Evolutionary conservation across 2,888 invertebrate genomes (phyloP), one percentile per base, ranked within the genome.

Genomic region (Thymelicus lineola): DNA sequence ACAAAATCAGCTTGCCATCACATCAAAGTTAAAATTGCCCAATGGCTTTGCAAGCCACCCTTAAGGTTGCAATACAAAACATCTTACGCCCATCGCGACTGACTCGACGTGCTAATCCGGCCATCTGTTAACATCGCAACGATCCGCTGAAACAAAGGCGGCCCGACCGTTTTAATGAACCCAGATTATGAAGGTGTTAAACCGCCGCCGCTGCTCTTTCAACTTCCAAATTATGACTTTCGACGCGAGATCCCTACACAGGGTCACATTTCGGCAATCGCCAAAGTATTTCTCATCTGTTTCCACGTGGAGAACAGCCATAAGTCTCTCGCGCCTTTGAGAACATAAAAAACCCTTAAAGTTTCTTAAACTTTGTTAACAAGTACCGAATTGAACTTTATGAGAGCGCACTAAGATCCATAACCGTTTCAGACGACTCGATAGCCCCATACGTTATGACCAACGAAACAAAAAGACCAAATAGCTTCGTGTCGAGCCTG

Each of bases 101-200:
- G 50, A 14, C 60, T 50, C 62, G 83, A 85, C 88, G 85, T 85
- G 90, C 89, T 91, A 91, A 93, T 90, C 91, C 89, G 86, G 76
- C 89, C 93, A 93, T 92, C 88, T 91, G 93, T 93, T 92, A 91
- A 80, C 84, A 81, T 87, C 86, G 83, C 78, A 92, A 91, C 91
- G 84, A 91, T 83, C 87, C 86, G 92, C 89, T 90, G 93, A 93
- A 92, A 93, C 93, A 93, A 93, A 93, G 91, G 86, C 86, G 86
- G 77, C 87, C 90, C 88, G 88, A 79, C 85, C 83, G 79, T 81
- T 89, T 92, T 93, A 93, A 93, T 93, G 93, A 92, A 88, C 86
- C 85, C 86, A 90, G 93, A 91, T 93, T 93, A 93, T 91, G 91
- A 92, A 93, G 93, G 93, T 93, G 93, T 92, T 93, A 93, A 93